phyloP scores from a whole-genome alignment of 2,113 vertebrate genomes.

The Channa argus region DNA sequence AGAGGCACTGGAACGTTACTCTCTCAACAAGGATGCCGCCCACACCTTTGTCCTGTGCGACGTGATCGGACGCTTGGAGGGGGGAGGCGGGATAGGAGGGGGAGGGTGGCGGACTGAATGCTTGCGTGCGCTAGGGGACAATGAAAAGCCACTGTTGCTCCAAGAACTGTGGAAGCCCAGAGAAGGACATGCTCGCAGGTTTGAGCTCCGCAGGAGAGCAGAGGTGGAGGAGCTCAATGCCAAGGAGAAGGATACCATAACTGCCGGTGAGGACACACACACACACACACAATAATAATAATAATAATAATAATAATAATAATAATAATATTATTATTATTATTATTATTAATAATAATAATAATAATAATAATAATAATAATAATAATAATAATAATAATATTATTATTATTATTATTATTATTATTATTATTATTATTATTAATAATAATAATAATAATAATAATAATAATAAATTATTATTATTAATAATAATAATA shows the following conservation, averaged over 20 bases:
- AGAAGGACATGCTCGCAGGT: conserved; percentile 91
- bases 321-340: too few relatives aligned
- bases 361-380: too few relatives aligned
- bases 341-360: too few relatives aligned
- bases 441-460: too few relatives aligned
- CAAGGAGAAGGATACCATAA: conserved; percentile 92
- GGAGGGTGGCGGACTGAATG: conserved; percentile 88
- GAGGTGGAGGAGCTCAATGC: conserved; percentile 92
- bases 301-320: too few relatives aligned
- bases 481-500: too few relatives aligned
- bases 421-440: too few relatives aligned
- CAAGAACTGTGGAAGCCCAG: conserved; percentile 96
- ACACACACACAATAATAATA: conserved; percentile 5
- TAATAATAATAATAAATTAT: too few relatives aligned
- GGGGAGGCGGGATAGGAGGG: conserved; percentile 53
- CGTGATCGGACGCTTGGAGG: conserved; percentile 89
- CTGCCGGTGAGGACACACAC: conserved; percentile 87
- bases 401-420: too few relatives aligned
- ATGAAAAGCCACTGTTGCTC: conserved; percentile 93
- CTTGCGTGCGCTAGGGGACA: conserved; percentile 89
- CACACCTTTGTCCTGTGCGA: conserved; percentile 91
- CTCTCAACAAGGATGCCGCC: conserved; percentile 86
- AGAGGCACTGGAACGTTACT: conserved; percentile 94
- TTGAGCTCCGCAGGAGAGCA: conserved; percentile 89
- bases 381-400: too few relatives aligned